These are phyloP conservation scores for Tridacna crocea DNA, from an alignment of 2,888 invertebrate genomes.

Conservation along the genomic window DNA sequence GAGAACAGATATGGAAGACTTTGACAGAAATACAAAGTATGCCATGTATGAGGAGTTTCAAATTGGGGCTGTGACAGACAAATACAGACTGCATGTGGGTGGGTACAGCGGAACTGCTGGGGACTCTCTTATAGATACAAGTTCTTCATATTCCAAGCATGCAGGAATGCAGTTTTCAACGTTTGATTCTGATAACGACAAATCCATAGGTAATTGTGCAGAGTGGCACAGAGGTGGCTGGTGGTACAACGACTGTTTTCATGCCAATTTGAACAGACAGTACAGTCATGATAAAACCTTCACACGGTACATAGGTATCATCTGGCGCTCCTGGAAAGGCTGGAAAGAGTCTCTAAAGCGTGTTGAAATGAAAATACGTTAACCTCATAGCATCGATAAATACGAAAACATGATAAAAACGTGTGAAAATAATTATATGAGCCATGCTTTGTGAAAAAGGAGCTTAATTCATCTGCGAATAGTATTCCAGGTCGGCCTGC, in stretches of 20 bases:
- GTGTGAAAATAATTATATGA: too few relatives aligned
- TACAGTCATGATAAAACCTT: neutral
- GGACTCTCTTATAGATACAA: neutral
- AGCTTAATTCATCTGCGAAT: too few relatives aligned
- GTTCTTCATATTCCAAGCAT: conserved; percentile 85
- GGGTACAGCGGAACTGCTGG: neutral
- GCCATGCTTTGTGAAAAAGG: too few relatives aligned
- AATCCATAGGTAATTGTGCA: conserved; percentile 10
- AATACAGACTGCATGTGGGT: neutral
- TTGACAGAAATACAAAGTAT: neutral
- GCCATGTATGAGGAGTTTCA: neutral
- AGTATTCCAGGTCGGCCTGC: too few relatives aligned
- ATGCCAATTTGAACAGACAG: neutral
- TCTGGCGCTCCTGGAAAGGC: neutral
- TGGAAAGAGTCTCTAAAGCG: neutral
- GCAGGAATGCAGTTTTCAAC: neutral
- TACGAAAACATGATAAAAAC: too few relatives aligned
- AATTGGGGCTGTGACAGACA: neutral
- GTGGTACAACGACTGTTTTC: neutral
- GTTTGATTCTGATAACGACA: conserved; percentile 79
- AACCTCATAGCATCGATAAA: neutral
- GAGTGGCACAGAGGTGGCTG: neutral
- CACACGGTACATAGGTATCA: neutral
- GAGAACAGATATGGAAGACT: neutral
- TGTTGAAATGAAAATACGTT: conserved; percentile 5